Base-by-base conservation (phyloP, 2,113 vertebrate species). In the Mastomys natalensis region DNA sequence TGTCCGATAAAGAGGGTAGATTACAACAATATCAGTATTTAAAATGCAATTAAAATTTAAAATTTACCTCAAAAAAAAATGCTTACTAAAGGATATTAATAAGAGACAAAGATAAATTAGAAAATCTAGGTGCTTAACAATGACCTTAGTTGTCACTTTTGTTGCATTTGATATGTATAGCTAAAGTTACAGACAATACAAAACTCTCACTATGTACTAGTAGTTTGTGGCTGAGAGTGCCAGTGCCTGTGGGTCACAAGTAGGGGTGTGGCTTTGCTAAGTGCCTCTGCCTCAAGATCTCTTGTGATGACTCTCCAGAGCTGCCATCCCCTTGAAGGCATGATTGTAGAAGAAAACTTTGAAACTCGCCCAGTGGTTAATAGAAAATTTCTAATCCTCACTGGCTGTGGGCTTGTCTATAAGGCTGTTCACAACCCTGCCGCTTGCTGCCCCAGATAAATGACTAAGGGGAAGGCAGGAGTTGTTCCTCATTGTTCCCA, bases 81-180 rank as follows among this genome's bases (percentile, higher is more conserved):
- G 31, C 48, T 93, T 90, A 55, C 48, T 77, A 40, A 15, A 40
- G 43, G 15, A 24, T 84, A 76, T 17, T 91, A 91, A 85, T 95
- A 95, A 90, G 70, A 94, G n/a, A 92, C 64, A 90, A 92, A 88
- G 87, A 81, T 81, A 95, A 93, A 95, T 77, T 70, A 95, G 85
- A 96, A 97, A 93, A 74, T 96, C 72, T 94, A 64, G 43, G 37
- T 92, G 62, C 76, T 92, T 92, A 26, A 58, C 48, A 48, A 92
- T 43, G 66, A 34, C 90, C 73, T 90, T 95, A 66, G 53, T 96
- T 92, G 55, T 85, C 74, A 64, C 7, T 84, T 96, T 96, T 94
- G 62, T 96, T 91, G 51, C 82, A 37, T 94, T 95, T 70, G 40
- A 73, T 91, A 76, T 86, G 77, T 82, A 11, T 77, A 87, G 48